Base-by-base conservation (phyloP, 2,888 invertebrate species). In the Drosophila tripunctata region DNA sequence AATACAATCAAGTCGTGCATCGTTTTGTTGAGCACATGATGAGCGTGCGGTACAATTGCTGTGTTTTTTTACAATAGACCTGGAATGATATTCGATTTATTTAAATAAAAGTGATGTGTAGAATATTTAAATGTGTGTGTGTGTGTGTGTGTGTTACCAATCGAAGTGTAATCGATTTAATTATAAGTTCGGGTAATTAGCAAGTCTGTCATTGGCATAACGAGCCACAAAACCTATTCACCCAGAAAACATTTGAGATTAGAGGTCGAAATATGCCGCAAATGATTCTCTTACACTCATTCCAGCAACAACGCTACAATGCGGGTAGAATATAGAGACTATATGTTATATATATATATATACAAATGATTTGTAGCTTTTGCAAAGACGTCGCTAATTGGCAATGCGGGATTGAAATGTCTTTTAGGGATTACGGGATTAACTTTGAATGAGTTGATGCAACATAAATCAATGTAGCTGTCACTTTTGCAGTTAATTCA, bases 171-270 rank as follows among this genome's bases (percentile, higher is more conserved):
- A 78, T 38, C 61, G 64, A 83, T 75, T 86, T 83, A 79, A 80
- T 75, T 72, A 83, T 64, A 65, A 66, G 64, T 54, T 57, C 24
- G 61, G 67, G 61, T 80, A 87, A 80, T 80, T 80, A 87, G 47
- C 14, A 61, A 74, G 75, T 45, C 78, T 70, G 75, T 38, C 61
- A 81, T 73, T 67, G 50, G 66, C 78, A 66, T 70, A 58, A 54
- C 55, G 35, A 8, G 27, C 60, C 27, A 10, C 27, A 10, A 38
- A 38, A 44, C 15, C 50, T 58, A 65, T 61, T 55, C 45, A 45
- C 51, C 54, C 54, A 61, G 57, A 56, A 70, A 40, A 72, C 51
- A 51, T 64, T 47, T 54, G 35, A 48, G 43, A 44, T 45, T 36
- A 24, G 27, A 72, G 76, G 72, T 72, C 71, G 60, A 48, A 75